A percentile compares a stretch with the other conserved stretches of the same genome.
Evolutionary conservation across 2,113 vertebrate species (phyloP).

Genomic region (Pelecanoides urinatrix): DNA sequence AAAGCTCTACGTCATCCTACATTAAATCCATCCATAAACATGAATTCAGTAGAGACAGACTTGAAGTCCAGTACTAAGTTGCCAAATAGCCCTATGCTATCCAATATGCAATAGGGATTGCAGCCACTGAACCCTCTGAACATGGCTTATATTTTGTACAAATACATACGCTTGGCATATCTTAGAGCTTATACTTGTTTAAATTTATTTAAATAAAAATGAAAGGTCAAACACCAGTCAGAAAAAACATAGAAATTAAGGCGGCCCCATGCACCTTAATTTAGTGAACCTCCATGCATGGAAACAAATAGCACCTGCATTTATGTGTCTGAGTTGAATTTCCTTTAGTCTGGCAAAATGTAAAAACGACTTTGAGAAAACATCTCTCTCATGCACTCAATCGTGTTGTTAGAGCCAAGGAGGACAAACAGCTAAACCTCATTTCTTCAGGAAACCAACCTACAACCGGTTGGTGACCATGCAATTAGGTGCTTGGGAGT

Average conservation of each 20-base stretch:
- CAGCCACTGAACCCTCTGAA: neutral
- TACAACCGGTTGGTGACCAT: neutral
- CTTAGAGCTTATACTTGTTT: neutral
- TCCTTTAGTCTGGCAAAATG: neutral
- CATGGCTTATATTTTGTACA: neutral
- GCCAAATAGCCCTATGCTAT: neutral
- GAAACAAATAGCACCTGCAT: neutral
- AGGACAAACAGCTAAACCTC: neutral
- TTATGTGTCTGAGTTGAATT: no score
- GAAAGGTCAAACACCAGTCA: neutral
- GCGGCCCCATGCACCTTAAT: neutral
- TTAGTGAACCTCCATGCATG: no score
- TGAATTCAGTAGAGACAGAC: neutral
- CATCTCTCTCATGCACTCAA: no score
- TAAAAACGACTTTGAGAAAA: neutral
- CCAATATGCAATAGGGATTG: neutral
- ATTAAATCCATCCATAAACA: neutral
- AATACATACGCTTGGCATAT: neutral
- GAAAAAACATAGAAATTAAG: neutral
- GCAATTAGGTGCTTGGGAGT: neutral
- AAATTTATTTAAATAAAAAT: neutral
- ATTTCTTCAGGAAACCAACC: neutral
- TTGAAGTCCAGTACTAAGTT: neutral
- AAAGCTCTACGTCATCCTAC: neutral
- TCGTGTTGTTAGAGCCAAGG: neutral